phyloP scores from a whole-genome alignment of 2,888 invertebrate genomes.

The Tipula helvola region DNA sequence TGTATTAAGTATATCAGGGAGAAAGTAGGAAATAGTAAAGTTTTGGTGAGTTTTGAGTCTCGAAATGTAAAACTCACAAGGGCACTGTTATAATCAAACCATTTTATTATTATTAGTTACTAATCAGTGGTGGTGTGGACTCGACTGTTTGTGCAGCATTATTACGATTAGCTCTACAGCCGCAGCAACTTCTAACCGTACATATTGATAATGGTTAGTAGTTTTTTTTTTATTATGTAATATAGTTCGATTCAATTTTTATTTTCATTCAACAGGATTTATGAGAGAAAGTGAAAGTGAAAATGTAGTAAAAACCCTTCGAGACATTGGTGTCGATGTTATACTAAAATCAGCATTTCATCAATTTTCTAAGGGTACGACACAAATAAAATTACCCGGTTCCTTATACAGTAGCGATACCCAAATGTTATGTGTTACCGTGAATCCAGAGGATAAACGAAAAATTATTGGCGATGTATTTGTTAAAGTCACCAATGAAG shows the following conservation, averaged over 20 bases:
- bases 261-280: slow-evolving; percentile 41
- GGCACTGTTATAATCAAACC: not conserved
- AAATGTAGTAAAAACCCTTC: slow-evolving; percentile 72
- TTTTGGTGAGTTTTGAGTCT: slow-evolving; percentile 53
- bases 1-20: slow-evolving; percentile 88
- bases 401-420: slow-evolving; percentile 45
- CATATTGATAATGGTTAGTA: slow-evolving; percentile 89
- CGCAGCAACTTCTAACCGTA: slow-evolving; percentile 86
- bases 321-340: slow-evolving; percentile 69
- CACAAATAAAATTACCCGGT: slow-evolving; percentile 56
- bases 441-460: slow-evolving; percentile 94
- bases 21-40: slow-evolving; percentile 83
- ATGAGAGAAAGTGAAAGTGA: slow-evolving; percentile 94
- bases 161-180: slow-evolving; percentile 75
- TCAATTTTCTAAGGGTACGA: slow-evolving; percentile 68
- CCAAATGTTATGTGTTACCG: slow-evolving; percentile 70
- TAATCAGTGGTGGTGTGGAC: slow-evolving; percentile 97
- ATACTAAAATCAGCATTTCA: slow-evolving; percentile 61
- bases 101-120: slow-evolving; percentile 43
- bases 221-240: not conserved
- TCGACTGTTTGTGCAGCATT: slow-evolving; percentile 99
- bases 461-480: slow-evolving; percentile 99
- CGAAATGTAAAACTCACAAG: not conserved
- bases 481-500: slow-evolving; percentile 84
- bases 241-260: not conserved